Base-by-base conservation (phyloP, 2,888 invertebrate genomes). In the Caenorhabditis sinica region DNA sequence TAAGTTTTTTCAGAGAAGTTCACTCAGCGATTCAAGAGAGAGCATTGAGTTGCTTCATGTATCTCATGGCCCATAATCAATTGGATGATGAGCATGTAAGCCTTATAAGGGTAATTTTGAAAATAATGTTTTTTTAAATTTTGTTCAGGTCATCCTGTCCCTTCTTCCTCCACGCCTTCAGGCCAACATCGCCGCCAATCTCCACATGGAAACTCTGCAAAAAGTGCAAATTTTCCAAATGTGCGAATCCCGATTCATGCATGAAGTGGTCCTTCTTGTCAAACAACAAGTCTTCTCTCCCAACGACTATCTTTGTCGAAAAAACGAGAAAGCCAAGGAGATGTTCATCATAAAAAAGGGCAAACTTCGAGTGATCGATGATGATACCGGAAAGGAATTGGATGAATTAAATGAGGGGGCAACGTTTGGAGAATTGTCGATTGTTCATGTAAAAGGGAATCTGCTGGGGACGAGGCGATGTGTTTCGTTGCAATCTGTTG, bases 231-330 rank as follows among this genome's bases (percentile, higher is more conserved):
- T 69, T 9, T 69, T 69, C 11, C 23, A 20, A 23, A 6, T 69
- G 6, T 69, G 69, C n/a, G 69, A 69, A 11, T 56, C 69, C 1
- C 36, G 69, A 17, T 69, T 69, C 69, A 69, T 69, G 69, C 69
- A 69, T 40, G 69, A 69, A 69, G 69, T 69, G 17, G 56, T 56
- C 40, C 40, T 69, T 25, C 56, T 69, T 6, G 77, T 92, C 23
- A 83, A 88, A 25, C 90, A 90, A 87, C 91, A 92, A 71, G 89
- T 91, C 75, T 91, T 87, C 73, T 87, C 87, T 3, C 92, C 91
- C 1, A 88, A 90, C 63, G 91, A 92, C 72, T 90, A 87, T 83
- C 71, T 92, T 9, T 91, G 90, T 40, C 73, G 88, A 23, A 82
- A 81, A 28, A 88, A 89, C 15, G 90, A 90, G 49, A 87, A 89